These are phyloP conservation scores for Scartelaos histophorus DNA, from an alignment of 2,113 vertebrate species.

Conservation along the genomic window DNA sequence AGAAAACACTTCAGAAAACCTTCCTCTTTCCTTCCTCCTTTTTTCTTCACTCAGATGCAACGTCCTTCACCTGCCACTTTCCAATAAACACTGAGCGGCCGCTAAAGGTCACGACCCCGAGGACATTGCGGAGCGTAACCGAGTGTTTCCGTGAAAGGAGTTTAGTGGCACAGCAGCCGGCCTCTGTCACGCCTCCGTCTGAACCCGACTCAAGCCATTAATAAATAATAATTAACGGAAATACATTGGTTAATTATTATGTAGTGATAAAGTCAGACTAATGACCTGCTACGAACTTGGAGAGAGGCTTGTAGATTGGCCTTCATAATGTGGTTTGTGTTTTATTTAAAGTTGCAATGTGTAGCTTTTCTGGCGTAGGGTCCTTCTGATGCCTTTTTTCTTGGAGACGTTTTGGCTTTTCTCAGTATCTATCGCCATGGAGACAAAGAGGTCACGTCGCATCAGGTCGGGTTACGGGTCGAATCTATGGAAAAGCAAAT, in stretches of 20 bases:
- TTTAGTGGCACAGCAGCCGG: neutral
- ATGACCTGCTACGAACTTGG: too few species aligned
- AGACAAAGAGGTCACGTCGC: too few species aligned
- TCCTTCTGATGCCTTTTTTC: too few species aligned
- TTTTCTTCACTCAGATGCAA: constrained; percentile 35
- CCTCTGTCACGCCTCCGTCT: too few species aligned
- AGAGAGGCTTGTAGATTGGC: too few species aligned
- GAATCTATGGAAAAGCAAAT: neutral
- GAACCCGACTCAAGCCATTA: neutral
- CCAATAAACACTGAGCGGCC: constrained; percentile 41
- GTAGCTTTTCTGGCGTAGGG: too few species aligned
- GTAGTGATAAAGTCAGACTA: neutral
- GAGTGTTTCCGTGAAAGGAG: neutral
- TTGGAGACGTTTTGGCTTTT: too few species aligned
- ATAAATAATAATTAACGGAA: neutral
- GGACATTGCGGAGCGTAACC: neutral
- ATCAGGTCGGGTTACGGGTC: neutral
- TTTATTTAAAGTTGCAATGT: too few species aligned
- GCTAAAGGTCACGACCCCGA: constrained; percentile 33
- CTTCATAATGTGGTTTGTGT: too few species aligned
- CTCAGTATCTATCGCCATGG: too few species aligned
- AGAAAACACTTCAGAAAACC: too few species aligned
- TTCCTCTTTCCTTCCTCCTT: constrained; percentile 25
- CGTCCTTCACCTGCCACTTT: constrained; percentile 59
- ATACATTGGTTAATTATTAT: neutral